Conservation (phyloP, 2,888 invertebrate species). For the Vandiemenella viatica region DNA sequence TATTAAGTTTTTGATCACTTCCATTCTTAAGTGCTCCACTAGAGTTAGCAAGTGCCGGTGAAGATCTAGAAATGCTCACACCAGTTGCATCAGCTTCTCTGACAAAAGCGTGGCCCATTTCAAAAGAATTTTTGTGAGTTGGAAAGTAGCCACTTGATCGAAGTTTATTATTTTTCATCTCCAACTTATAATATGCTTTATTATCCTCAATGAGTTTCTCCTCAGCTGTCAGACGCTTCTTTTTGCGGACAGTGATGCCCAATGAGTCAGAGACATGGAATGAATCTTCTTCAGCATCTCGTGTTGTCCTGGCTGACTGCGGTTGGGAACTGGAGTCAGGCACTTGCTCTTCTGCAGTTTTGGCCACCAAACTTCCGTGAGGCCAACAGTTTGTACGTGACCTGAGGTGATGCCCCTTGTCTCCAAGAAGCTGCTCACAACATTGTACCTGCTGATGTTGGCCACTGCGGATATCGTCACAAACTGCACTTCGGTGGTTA, state of each 20-base stretch:
- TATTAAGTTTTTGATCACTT: slow-evolving; percentile 22
- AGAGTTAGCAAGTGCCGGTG: slow-evolving; percentile 21
- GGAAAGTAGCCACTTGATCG: slow-evolving; percentile 34
- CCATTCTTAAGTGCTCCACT: slow-evolving; percentile 20
- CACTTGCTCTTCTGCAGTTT: slow-evolving; percentile 26
- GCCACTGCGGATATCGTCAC: background rate
- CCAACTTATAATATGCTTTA: slow-evolving; percentile 53
- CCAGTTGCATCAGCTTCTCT: slow-evolving; percentile 15
- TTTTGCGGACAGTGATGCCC: background rate
- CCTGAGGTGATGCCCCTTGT: slow-evolving; percentile 27
- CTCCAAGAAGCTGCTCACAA: slow-evolving; percentile 10
- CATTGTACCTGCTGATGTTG: background rate
- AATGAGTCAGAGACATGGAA: background rate
- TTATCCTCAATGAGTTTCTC: slow-evolving; percentile 38
- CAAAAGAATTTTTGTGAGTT: slow-evolving; percentile 1
- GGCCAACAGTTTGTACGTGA: slow-evolving; percentile 18
- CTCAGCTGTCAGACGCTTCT: slow-evolving; percentile 33
- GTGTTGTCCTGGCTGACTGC: slow-evolving; percentile 2
- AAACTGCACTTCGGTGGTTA: background rate
- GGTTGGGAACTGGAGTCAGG: slow-evolving; percentile 4
- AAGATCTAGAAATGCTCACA: slow-evolving; percentile 26
- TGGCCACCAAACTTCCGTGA: slow-evolving; percentile 26
- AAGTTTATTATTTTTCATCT: slow-evolving; percentile 51
- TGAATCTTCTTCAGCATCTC: background rate
- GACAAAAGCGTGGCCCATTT: slow-evolving; percentile 10